Conservation (phyloP, 1,140 invertebrate species). For the Artemia franciscana region DNA sequence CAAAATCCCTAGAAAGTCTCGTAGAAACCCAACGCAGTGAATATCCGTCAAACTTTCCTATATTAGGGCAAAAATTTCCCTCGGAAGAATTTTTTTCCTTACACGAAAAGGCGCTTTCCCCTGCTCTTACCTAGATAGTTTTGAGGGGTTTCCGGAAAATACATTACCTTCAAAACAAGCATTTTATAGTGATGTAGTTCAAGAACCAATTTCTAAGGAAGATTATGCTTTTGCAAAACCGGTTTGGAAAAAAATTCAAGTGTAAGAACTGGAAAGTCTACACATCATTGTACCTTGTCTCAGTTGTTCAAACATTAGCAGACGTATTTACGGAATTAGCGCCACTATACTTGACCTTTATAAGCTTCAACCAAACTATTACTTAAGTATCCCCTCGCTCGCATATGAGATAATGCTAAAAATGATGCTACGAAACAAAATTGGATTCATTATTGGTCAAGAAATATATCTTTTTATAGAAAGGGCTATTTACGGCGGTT, state of each 20-base stretch:
- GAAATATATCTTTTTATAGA: neutral
- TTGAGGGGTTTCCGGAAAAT: neutral
- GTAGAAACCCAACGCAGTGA: neutral
- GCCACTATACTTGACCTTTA: neutral
- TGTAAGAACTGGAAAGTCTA: neutral
- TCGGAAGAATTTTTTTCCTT: neutral
- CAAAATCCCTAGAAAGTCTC: neutral
- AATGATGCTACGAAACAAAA: neutral
- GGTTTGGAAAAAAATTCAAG: neutral
- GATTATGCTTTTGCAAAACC: neutral
- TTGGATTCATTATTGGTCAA: neutral
- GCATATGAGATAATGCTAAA: no score
- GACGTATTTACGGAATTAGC: neutral
- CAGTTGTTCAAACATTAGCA: neutral
- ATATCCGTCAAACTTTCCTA: neutral
- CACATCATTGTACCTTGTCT: neutral
- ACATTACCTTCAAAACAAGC: neutral
- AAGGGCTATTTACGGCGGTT: neutral
- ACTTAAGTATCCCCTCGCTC: no score
- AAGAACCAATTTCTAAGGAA: neutral
- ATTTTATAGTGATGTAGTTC: neutral
- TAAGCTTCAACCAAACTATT: neutral
- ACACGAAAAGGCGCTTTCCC: neutral
- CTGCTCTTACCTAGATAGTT: neutral
- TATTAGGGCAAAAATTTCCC: neutral